Evolutionary conservation across 2,888 invertebrate species (phyloP), one percentile per base, ranked within the genome.

Genomic region (Cephus pulcher): DNA sequence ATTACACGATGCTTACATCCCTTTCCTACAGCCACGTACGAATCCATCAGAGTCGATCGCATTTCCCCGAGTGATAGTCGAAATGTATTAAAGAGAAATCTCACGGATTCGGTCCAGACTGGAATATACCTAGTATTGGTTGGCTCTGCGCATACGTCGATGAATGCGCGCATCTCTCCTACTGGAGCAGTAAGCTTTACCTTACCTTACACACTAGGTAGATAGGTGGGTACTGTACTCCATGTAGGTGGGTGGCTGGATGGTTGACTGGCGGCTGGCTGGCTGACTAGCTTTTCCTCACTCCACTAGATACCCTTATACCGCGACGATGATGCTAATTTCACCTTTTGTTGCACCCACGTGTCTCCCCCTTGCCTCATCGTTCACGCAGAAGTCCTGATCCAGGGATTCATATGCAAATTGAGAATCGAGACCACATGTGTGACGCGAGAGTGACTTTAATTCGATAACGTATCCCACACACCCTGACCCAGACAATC

Each of bases 381-480:
- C 74, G 74, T 15, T 74, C 74, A 34, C 15, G 15, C 15, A 15
- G 4, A 40, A 40, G 23, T 23, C 23, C 34, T 35, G 34, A 74
- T 35, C 74, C 35, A 12, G 74, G 74, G 83, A 79, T 74, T 69
- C 68, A 71, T 75, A 74, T 78, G 78, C 69, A 83, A 81, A 80
- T 80, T 79, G 77, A 78, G 78, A 76, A 75, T 73, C 33, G 33
- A 68, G 73, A 34, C 70, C 33, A 76, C 75, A 69, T 73, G 40
- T 77, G 71, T 74, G 76, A 78, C 80, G 75, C 79, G 80, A 78
- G 78, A 76, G 79, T 81, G 78, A 83, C 80, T 80, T 82, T 81
- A 78, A 81, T 82, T 83, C 81, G 83, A 84, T 84, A 82, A 83
- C 80, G 76, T 75, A 69, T 78, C 76, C 73, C 71, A 77, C 80